Evolutionary conservation across 2,797 vertebrate species (phyloP).

Genomic region (Lateolabrax maculatus): DNA sequence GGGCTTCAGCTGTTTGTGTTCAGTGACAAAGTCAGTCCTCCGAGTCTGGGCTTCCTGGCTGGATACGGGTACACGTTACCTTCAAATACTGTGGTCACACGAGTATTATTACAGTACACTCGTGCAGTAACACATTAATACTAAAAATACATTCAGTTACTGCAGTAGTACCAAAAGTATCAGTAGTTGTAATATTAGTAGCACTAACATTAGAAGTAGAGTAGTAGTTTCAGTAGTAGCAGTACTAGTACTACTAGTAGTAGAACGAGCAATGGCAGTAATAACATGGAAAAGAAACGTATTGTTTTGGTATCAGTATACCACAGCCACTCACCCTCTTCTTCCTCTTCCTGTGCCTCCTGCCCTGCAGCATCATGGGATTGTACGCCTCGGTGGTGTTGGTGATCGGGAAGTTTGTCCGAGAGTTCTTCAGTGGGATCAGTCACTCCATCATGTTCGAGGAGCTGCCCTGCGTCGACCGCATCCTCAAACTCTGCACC

Average conservation of each 20-base stretch:
- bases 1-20: slow-evolving; percentile 93
- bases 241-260: background rate
- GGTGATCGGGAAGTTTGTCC: slow-evolving; percentile 95
- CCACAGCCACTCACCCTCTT: background rate
- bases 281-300: background rate
- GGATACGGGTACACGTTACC: slow-evolving; percentile 91
- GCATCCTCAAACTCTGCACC: slow-evolving; percentile 95
- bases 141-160: no score
- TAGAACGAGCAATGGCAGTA: no score
- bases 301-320: background rate
- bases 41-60: slow-evolving; percentile 95
- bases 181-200: background rate
- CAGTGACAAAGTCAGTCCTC: slow-evolving; percentile 97
- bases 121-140: background rate
- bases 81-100: background rate
- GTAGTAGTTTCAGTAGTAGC: background rate
- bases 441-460: slow-evolving; percentile 98
- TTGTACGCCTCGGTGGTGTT: slow-evolving; percentile 94
- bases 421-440: slow-evolving; percentile 97
- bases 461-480: slow-evolving; percentile 94
- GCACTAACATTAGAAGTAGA: background rate
- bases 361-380: slow-evolving; percentile 91
- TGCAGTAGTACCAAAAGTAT: background rate
- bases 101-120: background rate
- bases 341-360: background rate